phyloP scores from a whole-genome alignment of 2,113 vertebrate genomes.

The Clupea harengus region DNA sequence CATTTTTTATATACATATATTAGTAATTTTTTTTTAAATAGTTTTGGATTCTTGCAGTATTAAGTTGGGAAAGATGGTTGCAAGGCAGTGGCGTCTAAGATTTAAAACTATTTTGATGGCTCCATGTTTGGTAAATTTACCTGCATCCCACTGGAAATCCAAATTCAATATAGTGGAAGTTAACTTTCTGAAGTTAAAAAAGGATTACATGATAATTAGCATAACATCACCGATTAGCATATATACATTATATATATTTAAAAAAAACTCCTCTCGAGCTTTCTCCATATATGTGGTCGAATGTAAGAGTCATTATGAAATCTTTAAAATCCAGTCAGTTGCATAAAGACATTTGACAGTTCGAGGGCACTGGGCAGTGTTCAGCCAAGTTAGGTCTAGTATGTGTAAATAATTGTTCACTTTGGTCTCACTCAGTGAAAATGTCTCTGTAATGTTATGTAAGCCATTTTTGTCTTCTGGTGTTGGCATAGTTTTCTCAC shows the following conservation, averaged over 20 bases:
- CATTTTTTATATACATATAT: background rate
- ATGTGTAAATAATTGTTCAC: background rate
- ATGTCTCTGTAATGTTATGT: background rate
- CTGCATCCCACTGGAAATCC: background rate
- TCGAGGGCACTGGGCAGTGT: background rate
- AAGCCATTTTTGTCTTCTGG: background rate
- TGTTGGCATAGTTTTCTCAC: background rate
- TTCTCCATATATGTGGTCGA: background rate
- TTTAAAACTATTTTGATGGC: background rate
- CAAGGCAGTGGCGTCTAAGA: background rate
- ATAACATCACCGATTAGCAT: background rate
- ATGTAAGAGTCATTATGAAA: background rate
- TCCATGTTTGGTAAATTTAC: background rate
- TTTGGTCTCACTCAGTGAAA: background rate
- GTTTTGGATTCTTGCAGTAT: background rate
- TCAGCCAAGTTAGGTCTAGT: background rate
- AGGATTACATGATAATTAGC: background rate
- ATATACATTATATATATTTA: background rate
- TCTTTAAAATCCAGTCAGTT: background rate
- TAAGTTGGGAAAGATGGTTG: background rate
- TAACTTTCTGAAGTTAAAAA: background rate
- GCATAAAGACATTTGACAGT: background rate
- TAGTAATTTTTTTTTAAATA: background rate
- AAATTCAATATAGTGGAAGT: background rate
- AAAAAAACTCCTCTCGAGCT: background rate